Evolutionary conservation across 2,797 vertebrate genomes (phyloP).

Genomic region (Lagocephalus sceleratus): DNA sequence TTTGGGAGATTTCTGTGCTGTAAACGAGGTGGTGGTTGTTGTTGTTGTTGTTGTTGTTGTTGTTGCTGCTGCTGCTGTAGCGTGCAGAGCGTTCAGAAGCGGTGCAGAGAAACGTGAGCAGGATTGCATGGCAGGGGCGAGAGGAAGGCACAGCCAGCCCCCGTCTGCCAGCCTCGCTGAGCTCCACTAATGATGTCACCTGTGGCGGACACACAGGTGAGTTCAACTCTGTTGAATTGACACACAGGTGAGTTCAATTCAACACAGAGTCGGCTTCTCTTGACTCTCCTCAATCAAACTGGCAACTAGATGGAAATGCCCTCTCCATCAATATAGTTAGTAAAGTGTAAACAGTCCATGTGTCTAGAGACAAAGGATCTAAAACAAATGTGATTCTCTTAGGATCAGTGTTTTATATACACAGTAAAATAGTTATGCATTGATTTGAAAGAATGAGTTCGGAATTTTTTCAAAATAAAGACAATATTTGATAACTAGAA

Average conservation of each 20-base stretch:
- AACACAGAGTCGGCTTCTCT: neutral
- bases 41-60: conserved; percentile 1
- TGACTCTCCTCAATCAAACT: no score
- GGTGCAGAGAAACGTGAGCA: conserved; percentile 58
- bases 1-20: no score
- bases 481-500: neutral
- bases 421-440: neutral
- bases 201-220: conserved; percentile 40
- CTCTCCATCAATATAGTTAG: neutral
- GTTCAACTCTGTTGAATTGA: conserved; percentile 2
- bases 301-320: neutral
- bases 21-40: no score
- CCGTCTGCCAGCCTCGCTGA: conserved; percentile 16
- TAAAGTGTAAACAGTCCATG: neutral
- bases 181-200: neutral
- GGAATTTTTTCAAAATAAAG: neutral
- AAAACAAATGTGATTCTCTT: neutral
- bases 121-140: conserved; percentile 38
- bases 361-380: neutral
- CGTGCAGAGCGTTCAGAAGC: conserved; percentile 70
- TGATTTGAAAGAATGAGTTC: neutral
- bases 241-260: conserved; percentile 33
- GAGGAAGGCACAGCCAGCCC: conserved; percentile 14
- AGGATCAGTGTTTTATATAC: neutral
- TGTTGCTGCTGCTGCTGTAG: conserved; percentile 38